phyloP scores from a whole-genome alignment of 1,140 invertebrate genomes.

The Paracyclopina nana region DNA sequence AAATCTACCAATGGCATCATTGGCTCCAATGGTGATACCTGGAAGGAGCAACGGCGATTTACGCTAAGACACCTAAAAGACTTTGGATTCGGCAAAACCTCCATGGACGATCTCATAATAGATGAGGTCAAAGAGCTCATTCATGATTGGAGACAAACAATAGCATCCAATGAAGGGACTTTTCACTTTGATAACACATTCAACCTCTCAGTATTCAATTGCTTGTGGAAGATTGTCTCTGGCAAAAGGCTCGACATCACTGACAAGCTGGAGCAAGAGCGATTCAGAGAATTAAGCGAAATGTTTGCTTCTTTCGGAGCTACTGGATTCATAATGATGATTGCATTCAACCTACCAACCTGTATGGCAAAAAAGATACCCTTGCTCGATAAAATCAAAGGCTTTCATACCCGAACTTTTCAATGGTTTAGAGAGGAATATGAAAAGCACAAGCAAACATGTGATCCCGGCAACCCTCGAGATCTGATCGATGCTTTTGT shows the following conservation, averaged over 20 bases:
- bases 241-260: not conserved
- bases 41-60: not conserved
- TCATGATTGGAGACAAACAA: not conserved
- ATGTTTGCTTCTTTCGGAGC: too few relatives aligned
- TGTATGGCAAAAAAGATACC: too few relatives aligned
- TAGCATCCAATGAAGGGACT: not conserved
- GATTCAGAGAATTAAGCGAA: too few relatives aligned
- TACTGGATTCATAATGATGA: too few relatives aligned
- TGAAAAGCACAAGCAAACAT: too few relatives aligned
- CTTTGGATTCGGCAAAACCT: conserved; percentile 6
- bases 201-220: conserved; percentile 7
- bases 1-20: too few relatives aligned
- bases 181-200: not conserved
- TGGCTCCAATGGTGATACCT: too few relatives aligned
- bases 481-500: conserved; percentile 10
- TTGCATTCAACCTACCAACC: too few relatives aligned
- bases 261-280: not conserved
- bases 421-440: not conserved
- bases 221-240: conserved; percentile 3
- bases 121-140: conserved; percentile 4
- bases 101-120: not conserved
- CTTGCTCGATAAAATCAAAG: too few relatives aligned
- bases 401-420: too few relatives aligned
- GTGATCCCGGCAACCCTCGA: not conserved
- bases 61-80: not conserved